Evolutionary conservation across 2,888 invertebrate species (phyloP), one percentile per base, ranked within the genome.

Genomic region (Blastobasis adustella): DNA sequence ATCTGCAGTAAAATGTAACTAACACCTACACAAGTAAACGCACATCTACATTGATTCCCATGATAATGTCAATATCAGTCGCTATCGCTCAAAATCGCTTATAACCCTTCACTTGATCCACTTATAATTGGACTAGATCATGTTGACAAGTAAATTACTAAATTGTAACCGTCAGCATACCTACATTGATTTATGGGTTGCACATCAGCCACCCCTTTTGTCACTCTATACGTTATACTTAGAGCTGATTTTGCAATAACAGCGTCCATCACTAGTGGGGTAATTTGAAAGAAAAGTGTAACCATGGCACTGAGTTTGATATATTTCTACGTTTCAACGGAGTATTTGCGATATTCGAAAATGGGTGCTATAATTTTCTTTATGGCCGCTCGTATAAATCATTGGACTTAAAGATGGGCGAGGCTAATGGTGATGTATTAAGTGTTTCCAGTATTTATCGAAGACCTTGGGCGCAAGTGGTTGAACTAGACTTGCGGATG

Each of bases 131-230:
- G 70, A 66, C 73, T 75, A 75, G 77, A 79, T 78, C 75, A 76
- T 73, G 76, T 75, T 72, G 80, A 81, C 79, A 79, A 75, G 73
- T 73, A 80, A 80, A 81, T 81, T 79, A 73, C 77, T 74, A 80
- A 80, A 79, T 78, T 76, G 78, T 79, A 71, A 73, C 69, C 73
- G 74, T 77, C 71, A 69, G 67, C 71, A 72, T 73, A 68, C 72
- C 70, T 66, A 67, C 59, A 64, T 74, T 79, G 79, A 81, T 81
- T 81, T 79, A 79, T 74, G 45, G 53, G 47, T 46, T 49, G 23
- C 23, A 23, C 23, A 23, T 23, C 23, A 46, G 5, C 45, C 48
- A 9, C 48, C 38, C 43, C 45, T 49, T 58, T 53, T 53, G 49
- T 54, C 56, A 42, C 63, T 55, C 44, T 58, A 47, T 45, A 60